Conservation (phyloP, 1,140 invertebrate genomes). For the Ptiloglossa arizonensis region DNA sequence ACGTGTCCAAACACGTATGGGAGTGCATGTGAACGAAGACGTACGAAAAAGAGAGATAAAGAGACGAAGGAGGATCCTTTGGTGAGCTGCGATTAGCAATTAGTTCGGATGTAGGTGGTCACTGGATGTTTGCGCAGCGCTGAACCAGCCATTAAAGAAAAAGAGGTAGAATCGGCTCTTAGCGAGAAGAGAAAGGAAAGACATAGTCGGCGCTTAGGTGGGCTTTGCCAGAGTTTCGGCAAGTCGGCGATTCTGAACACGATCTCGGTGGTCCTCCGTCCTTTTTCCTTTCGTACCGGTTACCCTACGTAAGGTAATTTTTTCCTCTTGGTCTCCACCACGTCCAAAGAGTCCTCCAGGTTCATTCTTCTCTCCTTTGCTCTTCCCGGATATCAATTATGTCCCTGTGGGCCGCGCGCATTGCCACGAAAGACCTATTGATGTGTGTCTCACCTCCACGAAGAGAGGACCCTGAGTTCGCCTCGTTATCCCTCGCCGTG, state of each 20-base stretch:
- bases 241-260: slow-evolving; percentile 63
- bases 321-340: slow-evolving; percentile 39
- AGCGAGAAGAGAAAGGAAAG: neutral
- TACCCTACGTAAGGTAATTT: slow-evolving; percentile 38
- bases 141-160: slow-evolving; percentile 65
- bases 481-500: slow-evolving; percentile 76
- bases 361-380: slow-evolving; percentile 61
- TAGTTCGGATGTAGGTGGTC: slow-evolving; percentile 59
- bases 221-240: slow-evolving; percentile 64
- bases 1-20: neutral
- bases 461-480: slow-evolving; percentile 43
- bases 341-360: slow-evolving; percentile 29
- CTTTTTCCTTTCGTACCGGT: slow-evolving; percentile 44
- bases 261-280: slow-evolving; percentile 66
- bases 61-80: slow-evolving; percentile 31
- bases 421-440: slow-evolving; percentile 68
- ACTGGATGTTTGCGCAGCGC: slow-evolving; percentile 68
- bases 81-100: slow-evolving; percentile 70
- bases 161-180: slow-evolving; percentile 26
- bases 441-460: slow-evolving; percentile 67
- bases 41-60: slow-evolving; percentile 40
- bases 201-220: slow-evolving; percentile 60
- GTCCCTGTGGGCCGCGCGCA: slow-evolving; percentile 64
- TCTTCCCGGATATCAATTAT: slow-evolving; percentile 76
- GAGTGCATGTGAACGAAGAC: neutral